phyloP scores from a whole-genome alignment of 2,888 invertebrate species.

The Vannuccia rotundouncinata region DNA sequence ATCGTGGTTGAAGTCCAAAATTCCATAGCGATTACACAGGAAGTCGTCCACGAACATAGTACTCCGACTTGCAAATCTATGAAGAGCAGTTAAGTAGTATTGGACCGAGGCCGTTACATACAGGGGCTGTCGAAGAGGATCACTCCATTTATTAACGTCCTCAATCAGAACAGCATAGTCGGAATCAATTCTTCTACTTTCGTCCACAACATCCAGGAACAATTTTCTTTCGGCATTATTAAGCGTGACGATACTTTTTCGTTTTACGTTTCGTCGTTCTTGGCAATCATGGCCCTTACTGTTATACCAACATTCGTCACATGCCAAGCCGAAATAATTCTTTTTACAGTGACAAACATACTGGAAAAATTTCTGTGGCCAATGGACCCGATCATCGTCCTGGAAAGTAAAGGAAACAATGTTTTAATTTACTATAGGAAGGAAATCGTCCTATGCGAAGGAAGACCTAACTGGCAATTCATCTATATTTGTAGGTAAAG shows the following conservation, averaged over 20 bases:
- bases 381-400: slow-evolving; percentile 32
- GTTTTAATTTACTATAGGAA: too few species aligned
- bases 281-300: slow-evolving; percentile 29
- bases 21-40: not conserved
- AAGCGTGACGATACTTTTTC: slow-evolving; percentile 27
- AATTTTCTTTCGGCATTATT: not conserved
- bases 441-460: too few species aligned
- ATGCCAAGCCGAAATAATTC: slow-evolving; percentile 30
- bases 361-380: slow-evolving; percentile 32
- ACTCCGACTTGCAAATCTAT: slow-evolving; percentile 36
- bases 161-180: slow-evolving; percentile 25
- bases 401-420: not conserved
- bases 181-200: not conserved
- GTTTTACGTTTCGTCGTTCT: slow-evolving; percentile 7
- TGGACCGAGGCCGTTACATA: slow-evolving; percentile 24
- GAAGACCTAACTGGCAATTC: too few species aligned
- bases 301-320: slow-evolving; percentile 33
- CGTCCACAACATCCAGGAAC: slow-evolving; percentile 4
- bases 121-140: slow-evolving; percentile 32
- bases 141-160: not conserved
- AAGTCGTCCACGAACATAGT: slow-evolving; percentile 31
- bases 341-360: slow-evolving; percentile 28
- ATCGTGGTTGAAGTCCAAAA: slow-evolving; percentile 35
- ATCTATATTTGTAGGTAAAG: too few species aligned
- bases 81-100: slow-evolving; percentile 30